phyloP scores from a whole-genome alignment of 2,888 invertebrate species.

The Nephrotoma flavescens region DNA sequence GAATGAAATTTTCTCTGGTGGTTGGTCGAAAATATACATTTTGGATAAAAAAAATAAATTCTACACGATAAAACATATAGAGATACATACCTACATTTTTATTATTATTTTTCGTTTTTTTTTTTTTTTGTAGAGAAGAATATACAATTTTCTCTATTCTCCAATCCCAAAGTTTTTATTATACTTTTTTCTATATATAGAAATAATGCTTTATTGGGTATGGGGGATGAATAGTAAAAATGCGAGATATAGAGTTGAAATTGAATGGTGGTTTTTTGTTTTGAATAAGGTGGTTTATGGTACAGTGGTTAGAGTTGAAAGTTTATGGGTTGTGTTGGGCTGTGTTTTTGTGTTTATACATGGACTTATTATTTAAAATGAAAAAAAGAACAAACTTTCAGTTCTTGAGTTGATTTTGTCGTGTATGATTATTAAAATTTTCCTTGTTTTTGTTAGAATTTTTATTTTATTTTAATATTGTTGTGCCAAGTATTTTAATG shows the following conservation, averaged over 20 bases:
- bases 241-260: conserved; percentile 3
- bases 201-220: neutral
- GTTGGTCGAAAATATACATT: conserved; percentile 3
- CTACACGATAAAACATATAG: neutral
- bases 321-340: neutral
- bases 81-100: conserved; percentile 1
- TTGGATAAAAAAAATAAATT: neutral
- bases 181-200: conserved; percentile 2
- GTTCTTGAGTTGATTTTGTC: conserved; percentile 1
- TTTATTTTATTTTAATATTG: neutral
- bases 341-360: neutral
- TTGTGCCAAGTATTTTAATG: neutral
- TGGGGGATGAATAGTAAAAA: conserved; percentile 3
- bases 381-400: neutral
- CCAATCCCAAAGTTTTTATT: neutral
- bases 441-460: neutral
- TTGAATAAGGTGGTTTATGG: neutral
- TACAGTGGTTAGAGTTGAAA: neutral
- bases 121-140: neutral
- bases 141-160: conserved; percentile 1
- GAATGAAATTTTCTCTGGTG: conserved; percentile 6
- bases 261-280: conserved; percentile 3
- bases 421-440: neutral
- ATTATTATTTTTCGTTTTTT: neutral
- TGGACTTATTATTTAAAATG: neutral